Evolutionary conservation across 2,888 invertebrate species (phyloP).

Genomic region (Ditula angustiorana): DNA sequence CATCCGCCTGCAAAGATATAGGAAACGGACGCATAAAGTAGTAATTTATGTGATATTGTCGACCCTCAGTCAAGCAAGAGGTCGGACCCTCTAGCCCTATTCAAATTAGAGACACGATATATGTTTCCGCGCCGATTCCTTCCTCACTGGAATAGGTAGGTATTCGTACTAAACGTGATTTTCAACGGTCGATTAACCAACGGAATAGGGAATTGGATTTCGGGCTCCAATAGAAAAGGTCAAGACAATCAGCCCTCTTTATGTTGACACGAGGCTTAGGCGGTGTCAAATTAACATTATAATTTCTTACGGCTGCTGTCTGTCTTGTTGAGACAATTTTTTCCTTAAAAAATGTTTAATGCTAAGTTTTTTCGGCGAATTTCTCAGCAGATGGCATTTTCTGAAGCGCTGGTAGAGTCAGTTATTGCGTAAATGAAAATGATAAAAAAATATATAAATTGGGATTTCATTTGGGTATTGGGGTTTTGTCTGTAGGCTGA

Average conservation of each 20-base stretch:
- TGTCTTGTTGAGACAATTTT: background rate
- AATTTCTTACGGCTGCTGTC: background rate
- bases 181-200: conserved; percentile 62
- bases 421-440: too few species aligned
- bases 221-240: conserved; percentile 19
- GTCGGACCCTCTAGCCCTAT: conserved; percentile 61
- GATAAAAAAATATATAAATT: too few species aligned
- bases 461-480: too few species aligned
- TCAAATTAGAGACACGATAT: conserved; percentile 67
- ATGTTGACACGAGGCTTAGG: conserved; percentile 1
- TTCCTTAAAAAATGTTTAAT: too few species aligned
- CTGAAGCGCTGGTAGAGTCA: too few species aligned
- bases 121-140: conserved; percentile 47
- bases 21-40: conserved; percentile 64
- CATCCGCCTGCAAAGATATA: conserved; percentile 49
- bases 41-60: conserved; percentile 69
- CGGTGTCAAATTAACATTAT: background rate
- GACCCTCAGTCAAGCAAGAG: conserved; percentile 64
- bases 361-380: too few species aligned
- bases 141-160: conserved; percentile 51
- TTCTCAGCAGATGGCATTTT: too few species aligned
- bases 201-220: conserved; percentile 31
- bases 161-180: conserved; percentile 62
- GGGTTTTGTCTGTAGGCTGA: too few species aligned
- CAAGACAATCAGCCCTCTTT: conserved; percentile 19